Percentiles rank a stretch among this genome's conserved stretches.
These are phyloP conservation scores for Pelosia muscerda DNA, from an alignment of 2,888 invertebrate species.

Conservation along the genomic window DNA sequence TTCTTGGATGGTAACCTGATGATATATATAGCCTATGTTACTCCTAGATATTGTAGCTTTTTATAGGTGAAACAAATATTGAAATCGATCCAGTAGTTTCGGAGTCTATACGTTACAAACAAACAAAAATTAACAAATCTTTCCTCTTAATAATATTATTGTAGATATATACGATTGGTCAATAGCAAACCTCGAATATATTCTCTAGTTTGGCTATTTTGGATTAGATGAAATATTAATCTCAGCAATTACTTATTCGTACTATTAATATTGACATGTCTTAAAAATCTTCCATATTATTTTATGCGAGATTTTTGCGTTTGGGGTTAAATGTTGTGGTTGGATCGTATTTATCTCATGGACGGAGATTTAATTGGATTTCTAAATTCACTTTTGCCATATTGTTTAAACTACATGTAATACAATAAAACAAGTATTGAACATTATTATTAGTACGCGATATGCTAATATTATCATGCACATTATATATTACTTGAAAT, in stretches of 20 bases:
- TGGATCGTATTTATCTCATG: constrained; percentile 67
- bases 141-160: too few species aligned
- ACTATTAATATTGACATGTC: constrained; percentile 11
- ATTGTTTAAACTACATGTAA: constrained; percentile 35
- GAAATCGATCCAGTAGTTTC: too few species aligned
- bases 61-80: too few species aligned
- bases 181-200: constrained; percentile 34
- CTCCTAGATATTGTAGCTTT: too few species aligned
- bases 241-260: constrained; percentile 14
- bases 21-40: too few species aligned
- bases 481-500: constrained; percentile 36
- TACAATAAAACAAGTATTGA: constrained; percentile 21
- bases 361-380: constrained; percentile 72
- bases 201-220: background rate
- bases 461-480: constrained; percentile 44
- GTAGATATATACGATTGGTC: too few species aligned
- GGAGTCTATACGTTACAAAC: too few species aligned
- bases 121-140: too few species aligned
- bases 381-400: constrained; percentile 36
- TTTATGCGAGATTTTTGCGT: constrained; percentile 30
- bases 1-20: too few species aligned
- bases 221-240: constrained; percentile 3
- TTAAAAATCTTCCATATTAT: constrained; percentile 30
- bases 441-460: constrained; percentile 33
- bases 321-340: constrained; percentile 24